Evolutionary conservation across 2,888 invertebrate species (phyloP), one percentile per base, ranked within the genome.

Genomic region (Eristalinus aeneus): DNA sequence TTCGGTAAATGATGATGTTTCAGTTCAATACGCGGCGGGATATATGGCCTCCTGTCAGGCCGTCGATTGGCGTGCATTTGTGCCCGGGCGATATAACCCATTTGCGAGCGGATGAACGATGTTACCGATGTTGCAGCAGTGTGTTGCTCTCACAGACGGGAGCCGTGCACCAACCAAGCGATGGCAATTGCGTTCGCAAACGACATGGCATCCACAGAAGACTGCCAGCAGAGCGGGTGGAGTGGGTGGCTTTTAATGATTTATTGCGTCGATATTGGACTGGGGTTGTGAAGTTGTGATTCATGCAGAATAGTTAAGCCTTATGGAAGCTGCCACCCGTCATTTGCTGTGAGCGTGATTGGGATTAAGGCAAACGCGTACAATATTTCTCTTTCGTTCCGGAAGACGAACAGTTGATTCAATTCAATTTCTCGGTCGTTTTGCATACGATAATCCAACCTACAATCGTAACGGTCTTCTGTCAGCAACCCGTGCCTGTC

Each of bases 1-100:
- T 46, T 27, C 54, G 76, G 83, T 71, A 81, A 85, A 85, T 80
- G 80, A 76, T 76, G 85, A 60, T 80, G 80, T 76, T 85, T 80
- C 76, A 80, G 85, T 85, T 81, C 68, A 76, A 72, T 80, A 68
- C 46, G 58, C 65, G 75, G 56, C 56, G 54, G 75, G 60, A 84
- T 78, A 84, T 79, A 84, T 74, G 74, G 73, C 76, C 72, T 58
- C 64, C 81, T 85, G 81, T 85, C 81, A 64, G 73, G 27, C 65
- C 69, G 69, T 76, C 73, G 68, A 85, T 81, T 85, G 85, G 68
- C 72, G 27, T 77, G 68, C 73, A 81, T 81, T 84, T 76, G 31
- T 68, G 58, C 61, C 32, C 73, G 73, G 56, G 31, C 53, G 46
- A 46, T 46, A 16, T 58, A 56, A 65, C 31, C 61, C 22, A 71